Conservation (phyloP, 2,888 invertebrate species). For the Eristalis intricaria region DNA sequence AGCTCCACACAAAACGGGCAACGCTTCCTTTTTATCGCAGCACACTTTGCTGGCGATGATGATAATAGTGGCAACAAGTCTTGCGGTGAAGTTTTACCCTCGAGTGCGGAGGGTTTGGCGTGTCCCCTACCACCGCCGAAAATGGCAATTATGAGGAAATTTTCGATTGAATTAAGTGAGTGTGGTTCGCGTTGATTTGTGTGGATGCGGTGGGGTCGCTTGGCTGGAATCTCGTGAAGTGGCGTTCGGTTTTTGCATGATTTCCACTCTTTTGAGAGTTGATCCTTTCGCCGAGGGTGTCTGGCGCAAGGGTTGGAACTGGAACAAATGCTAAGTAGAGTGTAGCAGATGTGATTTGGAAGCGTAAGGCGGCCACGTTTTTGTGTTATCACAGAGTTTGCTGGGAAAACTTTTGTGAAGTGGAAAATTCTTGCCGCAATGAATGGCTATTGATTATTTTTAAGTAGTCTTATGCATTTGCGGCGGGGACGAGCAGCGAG, state of each 20-base stretch:
- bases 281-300: background rate
- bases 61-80: constrained; percentile 72
- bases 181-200: constrained; percentile 64
- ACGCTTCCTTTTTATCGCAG: constrained; percentile 54
- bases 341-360: constrained; percentile 58
- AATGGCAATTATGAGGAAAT: constrained; percentile 70
- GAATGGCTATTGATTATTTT: constrained; percentile 52
- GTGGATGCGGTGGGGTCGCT: constrained; percentile 24
- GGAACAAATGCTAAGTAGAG: constrained; percentile 45
- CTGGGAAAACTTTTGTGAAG: constrained; percentile 37
- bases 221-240: constrained; percentile 28
- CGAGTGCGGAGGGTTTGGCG: background rate
- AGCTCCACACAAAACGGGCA: constrained; percentile 31
- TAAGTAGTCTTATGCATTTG: constrained; percentile 21
- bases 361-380: constrained; percentile 6
- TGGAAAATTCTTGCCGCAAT: constrained; percentile 54
- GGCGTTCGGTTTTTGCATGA: constrained; percentile 16
- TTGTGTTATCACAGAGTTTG: background rate
- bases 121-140: constrained; percentile 16
- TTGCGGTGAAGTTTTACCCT: constrained; percentile 19
- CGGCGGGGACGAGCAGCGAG: background rate
- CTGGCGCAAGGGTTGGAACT: background rate
- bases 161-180: constrained; percentile 71
- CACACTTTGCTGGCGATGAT: constrained; percentile 59
- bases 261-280: background rate